Conservation (phyloP, 2,797 vertebrate genomes). For the Micrastur ruficollis region DNA sequence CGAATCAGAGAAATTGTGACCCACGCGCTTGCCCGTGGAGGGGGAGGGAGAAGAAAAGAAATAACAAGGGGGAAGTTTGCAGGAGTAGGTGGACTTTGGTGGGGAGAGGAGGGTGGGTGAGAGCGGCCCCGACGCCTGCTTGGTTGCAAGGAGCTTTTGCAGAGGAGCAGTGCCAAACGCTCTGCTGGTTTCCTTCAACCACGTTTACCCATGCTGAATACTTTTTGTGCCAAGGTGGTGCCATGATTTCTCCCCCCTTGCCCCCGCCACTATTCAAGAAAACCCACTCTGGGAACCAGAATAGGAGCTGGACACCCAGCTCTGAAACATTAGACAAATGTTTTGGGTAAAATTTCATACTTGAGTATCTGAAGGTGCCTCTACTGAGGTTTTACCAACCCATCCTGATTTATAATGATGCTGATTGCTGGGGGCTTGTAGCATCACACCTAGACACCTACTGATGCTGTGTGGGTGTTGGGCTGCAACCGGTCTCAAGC, state of each 20-base stretch:
- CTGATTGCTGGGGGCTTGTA: neutral
- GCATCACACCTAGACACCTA: neutral
- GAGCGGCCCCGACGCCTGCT: fast-evolving
- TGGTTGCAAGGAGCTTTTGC: neutral
- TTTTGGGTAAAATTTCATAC: neutral
- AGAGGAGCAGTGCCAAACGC: neutral
- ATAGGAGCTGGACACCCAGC: fast-evolving
- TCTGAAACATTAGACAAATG: neutral
- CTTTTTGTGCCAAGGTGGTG: fast-evolving
- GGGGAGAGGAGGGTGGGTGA: neutral
- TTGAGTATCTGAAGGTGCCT: neutral
- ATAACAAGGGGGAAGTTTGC: neutral
- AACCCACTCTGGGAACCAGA: neutral
- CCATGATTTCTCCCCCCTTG: fast-evolving
- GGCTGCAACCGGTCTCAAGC: neutral
- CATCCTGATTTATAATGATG: fast-evolving
- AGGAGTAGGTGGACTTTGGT: neutral
- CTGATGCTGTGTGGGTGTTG: fast-evolving
- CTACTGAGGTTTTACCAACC: fast-evolving
- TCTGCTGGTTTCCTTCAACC: neutral
- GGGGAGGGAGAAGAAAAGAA: neutral
- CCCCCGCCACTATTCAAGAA: fast-evolving
- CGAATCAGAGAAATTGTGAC: neutral
- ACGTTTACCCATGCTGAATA: fast-evolving
- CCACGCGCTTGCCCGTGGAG: neutral